Evolutionary conservation across 2,797 vertebrate genomes (phyloP), one percentile per base, ranked within the genome.

Genomic region (Falco cherrug): DNA sequence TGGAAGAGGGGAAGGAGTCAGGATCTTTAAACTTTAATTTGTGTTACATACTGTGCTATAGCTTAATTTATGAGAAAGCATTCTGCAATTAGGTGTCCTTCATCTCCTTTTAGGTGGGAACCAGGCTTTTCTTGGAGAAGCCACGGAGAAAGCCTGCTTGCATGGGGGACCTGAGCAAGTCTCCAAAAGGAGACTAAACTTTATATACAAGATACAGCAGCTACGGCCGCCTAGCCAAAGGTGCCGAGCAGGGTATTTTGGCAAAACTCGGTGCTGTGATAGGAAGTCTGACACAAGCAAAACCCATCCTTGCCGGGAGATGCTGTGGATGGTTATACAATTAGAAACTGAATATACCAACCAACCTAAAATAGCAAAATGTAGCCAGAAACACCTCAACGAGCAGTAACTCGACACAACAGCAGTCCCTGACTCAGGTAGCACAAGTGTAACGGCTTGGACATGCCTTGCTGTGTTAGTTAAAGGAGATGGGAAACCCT

Each of bases 111-210:
- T 7, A 4, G 29, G 12, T 3, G 16, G 59, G 59, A 76, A 1
- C 17, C 0, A 0, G 3, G 19, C 50, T 79, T 39, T 33, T 67
- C 51, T 4, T 0, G 0, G 47, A 65, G n/a, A 22, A 17, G n/a
- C 18, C 11, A 1, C 0, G 22, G 41, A 53, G 33, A 2, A 69
- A 19, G 45, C 4, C 29, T 20, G 5, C 41, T n/a, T 10, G 21
- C 33, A 24, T 6, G 5, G 63, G 65, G 3, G 26, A 61, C 48
- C 64, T 37, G 4, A 71, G 59, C 70, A 48, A 6, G 26, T 83
- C 82, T 92, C 71, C 11, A 69, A 39, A 31, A 41, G 84, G 37
- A 28, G 13, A 22, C 33, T n/a, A 22, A 74, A 80, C 70, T 74
- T 85, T 17, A 83, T 64, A 39, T 26, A 47, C 41, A 59, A 60